A percentile compares a stretch with the other conserved stretches of the same genome.
phyloP scores from a whole-genome alignment of 2,113 vertebrate species.

The Halichoerus grypus region DNA sequence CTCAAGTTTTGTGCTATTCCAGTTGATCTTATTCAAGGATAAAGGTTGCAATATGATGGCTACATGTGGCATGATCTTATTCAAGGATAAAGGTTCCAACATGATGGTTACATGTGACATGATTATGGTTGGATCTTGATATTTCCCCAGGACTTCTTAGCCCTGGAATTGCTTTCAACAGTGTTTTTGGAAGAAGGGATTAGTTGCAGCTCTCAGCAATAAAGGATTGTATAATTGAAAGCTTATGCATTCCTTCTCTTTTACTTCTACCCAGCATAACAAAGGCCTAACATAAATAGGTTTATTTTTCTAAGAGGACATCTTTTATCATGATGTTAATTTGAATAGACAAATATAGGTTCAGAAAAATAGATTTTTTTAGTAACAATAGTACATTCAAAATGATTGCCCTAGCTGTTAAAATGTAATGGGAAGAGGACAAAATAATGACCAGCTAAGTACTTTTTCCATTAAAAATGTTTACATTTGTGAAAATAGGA shows the following conservation, averaged over 20 bases:
- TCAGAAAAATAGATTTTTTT: not conserved
- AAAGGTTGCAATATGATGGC: constrained; percentile 25
- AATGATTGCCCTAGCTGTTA: not conserved
- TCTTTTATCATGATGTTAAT: not conserved
- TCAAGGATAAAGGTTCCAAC: constrained; percentile 55
- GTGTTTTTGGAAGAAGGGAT: not conserved
- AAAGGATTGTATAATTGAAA: not conserved
- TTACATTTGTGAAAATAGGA: not conserved
- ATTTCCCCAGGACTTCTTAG: not conserved
- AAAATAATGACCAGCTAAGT: not conserved
- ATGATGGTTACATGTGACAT: not conserved
- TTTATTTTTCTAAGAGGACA: constrained; percentile 34
- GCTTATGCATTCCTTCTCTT: not conserved
- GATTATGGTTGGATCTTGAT: not conserved
- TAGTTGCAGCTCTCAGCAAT: not conserved
- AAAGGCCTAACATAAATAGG: not conserved
- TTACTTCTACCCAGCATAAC: not conserved
- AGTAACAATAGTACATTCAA: not conserved
- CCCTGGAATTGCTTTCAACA: not conserved
- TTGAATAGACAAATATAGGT: constrained; percentile 19
- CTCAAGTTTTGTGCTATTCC: not conserved
- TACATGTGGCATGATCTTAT: not conserved
- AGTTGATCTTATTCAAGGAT: constrained; percentile 22
- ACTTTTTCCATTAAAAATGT: not conserved
- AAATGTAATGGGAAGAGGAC: not conserved